These are phyloP conservation scores for Pseudochromis fuscus DNA, from an alignment of 2,797 vertebrate genomes.

Conservation along the genomic window DNA sequence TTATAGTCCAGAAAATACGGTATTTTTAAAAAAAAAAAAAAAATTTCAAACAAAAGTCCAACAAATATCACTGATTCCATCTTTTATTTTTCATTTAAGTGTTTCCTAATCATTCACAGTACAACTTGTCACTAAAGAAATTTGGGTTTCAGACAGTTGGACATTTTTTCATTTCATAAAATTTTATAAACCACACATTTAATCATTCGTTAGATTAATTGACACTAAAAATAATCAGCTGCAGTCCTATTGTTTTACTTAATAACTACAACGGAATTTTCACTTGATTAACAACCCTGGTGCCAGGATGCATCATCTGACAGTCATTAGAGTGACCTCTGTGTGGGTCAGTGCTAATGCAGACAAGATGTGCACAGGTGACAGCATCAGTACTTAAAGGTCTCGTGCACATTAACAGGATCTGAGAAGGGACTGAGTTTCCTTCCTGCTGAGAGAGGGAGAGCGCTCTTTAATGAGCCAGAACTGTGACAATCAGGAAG, in stretches of 20 bases:
- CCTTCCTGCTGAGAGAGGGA: conserved; percentile 70
- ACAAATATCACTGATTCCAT: no score
- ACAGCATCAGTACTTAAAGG: conserved; percentile 58
- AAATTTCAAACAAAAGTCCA: no score
- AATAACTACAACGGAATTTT: conserved; percentile 13
- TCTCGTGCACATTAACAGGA: conserved; percentile 68
- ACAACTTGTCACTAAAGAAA: no score
- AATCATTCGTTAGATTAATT: neutral
- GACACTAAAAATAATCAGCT: neutral
- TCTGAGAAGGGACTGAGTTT: conserved; percentile 67
- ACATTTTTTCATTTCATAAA: no score
- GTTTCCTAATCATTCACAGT: no score
- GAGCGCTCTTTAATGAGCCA: conserved; percentile 76
- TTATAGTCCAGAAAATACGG: no score
- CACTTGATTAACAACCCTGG: conserved; percentile 48
- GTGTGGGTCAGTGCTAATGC: conserved; percentile 65
- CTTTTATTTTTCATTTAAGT: no score
- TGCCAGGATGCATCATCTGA: conserved; percentile 61
- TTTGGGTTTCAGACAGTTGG: no score
- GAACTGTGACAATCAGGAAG: conserved; percentile 79
- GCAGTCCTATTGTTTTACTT: rapidly evolving
- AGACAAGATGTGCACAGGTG: conserved; percentile 75
- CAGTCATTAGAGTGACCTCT: conserved; percentile 66
- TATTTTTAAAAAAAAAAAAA: no score
- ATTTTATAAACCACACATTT: no score